phyloP scores from a whole-genome alignment of 1,140 invertebrate species.

The Cardiocondyla obscurior region DNA sequence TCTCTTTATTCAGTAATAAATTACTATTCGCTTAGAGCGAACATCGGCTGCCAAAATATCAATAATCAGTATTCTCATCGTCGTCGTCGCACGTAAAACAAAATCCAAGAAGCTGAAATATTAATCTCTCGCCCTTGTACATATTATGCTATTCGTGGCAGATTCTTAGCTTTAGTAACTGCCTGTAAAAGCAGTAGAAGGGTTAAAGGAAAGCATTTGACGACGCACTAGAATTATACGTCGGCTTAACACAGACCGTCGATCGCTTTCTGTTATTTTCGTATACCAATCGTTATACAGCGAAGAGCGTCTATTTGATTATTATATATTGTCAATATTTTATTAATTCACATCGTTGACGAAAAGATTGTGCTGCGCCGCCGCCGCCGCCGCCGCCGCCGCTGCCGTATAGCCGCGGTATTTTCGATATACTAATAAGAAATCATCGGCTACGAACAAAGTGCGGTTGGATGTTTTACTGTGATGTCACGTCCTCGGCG shows the following conservation, averaged over 20 bases:
- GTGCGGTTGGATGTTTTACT: conserved; percentile 43
- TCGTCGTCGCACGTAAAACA: conserved; percentile 19
- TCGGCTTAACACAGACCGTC: conserved; percentile 62
- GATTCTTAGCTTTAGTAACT: conserved; percentile 31
- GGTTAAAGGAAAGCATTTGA: not conserved
- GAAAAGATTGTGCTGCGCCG: conserved; percentile 48
- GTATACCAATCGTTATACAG: conserved; percentile 76
- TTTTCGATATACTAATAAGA: conserved; percentile 58
- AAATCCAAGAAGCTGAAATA: conserved; percentile 21
- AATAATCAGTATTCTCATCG: conserved; percentile 67
- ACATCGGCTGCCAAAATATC: conserved; percentile 68
- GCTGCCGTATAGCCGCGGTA: conserved; percentile 14
- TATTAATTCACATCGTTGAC: conserved; percentile 77
- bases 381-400: conserved; percentile 12
- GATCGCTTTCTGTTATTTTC: conserved; percentile 75
- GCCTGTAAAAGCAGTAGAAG: conserved; percentile 4
- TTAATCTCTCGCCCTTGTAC: conserved; percentile 46
- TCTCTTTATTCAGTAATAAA: conserved; percentile 29
- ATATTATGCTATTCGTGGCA: conserved; percentile 43
- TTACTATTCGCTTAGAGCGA: conserved; percentile 58
- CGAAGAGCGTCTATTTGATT: conserved; percentile 73
- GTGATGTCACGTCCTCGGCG: conserved; percentile 47
- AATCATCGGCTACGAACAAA: conserved; percentile 21
- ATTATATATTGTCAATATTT: conserved; percentile 78
- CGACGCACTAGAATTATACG: conserved; percentile 42